Evolutionary conservation across 92 coral and sea anemone species (phyloP).

Genomic region (Porites lobata): DNA sequence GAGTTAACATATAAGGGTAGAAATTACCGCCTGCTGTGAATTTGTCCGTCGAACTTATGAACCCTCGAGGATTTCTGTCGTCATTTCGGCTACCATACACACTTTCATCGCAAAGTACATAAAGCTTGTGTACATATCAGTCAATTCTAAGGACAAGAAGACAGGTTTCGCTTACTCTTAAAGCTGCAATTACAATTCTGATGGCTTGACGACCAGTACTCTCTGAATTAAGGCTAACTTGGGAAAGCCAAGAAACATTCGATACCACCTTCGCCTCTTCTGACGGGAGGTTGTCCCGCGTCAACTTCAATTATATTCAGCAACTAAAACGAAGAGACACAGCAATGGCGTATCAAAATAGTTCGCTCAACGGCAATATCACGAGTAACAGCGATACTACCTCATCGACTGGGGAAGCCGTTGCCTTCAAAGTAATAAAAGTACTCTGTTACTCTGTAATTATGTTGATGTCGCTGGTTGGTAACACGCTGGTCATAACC

Average conservation of each 20-base stretch:
- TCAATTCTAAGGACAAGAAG: constrained; percentile 15
- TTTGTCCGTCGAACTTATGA: neutral
- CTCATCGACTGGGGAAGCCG: neutral
- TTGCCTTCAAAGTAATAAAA: constrained; percentile 9
- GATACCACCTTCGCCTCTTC: neutral
- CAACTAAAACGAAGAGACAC: neutral
- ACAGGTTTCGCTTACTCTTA: neutral
- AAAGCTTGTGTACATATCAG: constrained; percentile 23
- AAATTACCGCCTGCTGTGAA: neutral
- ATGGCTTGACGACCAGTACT: neutral
- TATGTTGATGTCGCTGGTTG: constrained; percentile 44
- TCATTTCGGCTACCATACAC: constrained; percentile 1
- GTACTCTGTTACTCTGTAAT: constrained; percentile 27
- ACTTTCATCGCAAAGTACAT: constrained; percentile 27
- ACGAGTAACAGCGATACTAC: neutral
- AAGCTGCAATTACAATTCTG: neutral
- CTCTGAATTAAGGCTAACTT: neutral
- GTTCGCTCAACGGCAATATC: neutral
- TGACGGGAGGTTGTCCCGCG: neutral
- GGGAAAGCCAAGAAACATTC: neutral
- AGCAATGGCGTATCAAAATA: constrained; percentile 7
- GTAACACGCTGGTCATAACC: constrained; percentile 38
- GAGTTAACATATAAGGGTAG: neutral
- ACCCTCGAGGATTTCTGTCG: constrained; percentile 3
- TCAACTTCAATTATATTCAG: neutral